Evolutionary conservation across 2,888 invertebrate species (phyloP).

Genomic region (Desoria tigrina): DNA sequence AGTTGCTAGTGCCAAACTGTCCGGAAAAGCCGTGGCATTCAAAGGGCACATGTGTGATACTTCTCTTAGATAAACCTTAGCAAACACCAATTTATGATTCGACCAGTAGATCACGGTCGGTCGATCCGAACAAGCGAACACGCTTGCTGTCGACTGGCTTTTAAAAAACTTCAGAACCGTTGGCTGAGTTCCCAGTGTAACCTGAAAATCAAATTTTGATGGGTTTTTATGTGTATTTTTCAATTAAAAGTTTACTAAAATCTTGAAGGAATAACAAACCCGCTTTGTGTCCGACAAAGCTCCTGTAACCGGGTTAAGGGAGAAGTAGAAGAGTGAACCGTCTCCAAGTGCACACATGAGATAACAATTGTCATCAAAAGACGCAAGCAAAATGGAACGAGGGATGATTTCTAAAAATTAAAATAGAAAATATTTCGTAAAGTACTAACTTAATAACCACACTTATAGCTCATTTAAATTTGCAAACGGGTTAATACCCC

Average conservation of each 20-base stretch:
- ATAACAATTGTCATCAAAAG: slow-evolving; percentile 88
- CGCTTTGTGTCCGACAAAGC: slow-evolving; percentile 84
- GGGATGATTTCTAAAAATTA: slow-evolving; percentile 83
- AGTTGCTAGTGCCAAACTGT: slow-evolving; percentile 85
- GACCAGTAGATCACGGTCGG: slow-evolving; percentile 99
- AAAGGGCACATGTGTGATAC: slow-evolving; percentile 96
- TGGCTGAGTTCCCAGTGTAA: slow-evolving; percentile 95
- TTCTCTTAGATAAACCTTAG: slow-evolving; percentile 93
- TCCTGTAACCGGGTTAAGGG: slow-evolving; percentile 74
- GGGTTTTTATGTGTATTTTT: too few species aligned
- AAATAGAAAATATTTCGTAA: slow-evolving; percentile 3
- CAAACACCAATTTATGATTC: slow-evolving; percentile 97
- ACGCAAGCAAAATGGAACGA: slow-evolving; percentile 89
- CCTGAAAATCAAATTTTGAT: slow-evolving; percentile 57
- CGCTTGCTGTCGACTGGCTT: slow-evolving; percentile 87
- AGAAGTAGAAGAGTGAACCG: slow-evolving; percentile 96
- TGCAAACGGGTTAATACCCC: slow-evolving; percentile 62
- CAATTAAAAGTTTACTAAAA: neutral
- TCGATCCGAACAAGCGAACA: slow-evolving; percentile 97
- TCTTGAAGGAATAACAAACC: too few species aligned
- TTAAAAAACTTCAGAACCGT: slow-evolving; percentile 88
- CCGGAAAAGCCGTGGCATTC: slow-evolving; percentile 91
- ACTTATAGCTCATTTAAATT: neutral
- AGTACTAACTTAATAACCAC: neutral
- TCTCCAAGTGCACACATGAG: slow-evolving; percentile 92